Evolutionary conservation across 2,888 invertebrate genomes (phyloP), one percentile per base, ranked within the genome.

Genomic region (Metopia argyrocephala): DNA sequence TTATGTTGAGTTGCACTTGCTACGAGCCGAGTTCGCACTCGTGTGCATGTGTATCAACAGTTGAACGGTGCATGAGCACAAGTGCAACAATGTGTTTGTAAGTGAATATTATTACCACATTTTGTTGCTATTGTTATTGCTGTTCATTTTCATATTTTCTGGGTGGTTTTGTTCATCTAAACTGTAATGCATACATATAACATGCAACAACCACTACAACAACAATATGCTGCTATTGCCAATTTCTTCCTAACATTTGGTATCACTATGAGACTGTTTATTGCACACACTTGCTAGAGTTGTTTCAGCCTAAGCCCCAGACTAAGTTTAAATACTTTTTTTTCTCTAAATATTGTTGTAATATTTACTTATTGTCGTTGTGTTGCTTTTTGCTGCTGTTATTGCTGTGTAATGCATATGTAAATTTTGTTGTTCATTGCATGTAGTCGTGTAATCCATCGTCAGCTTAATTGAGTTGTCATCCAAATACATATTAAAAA

Each of bases 381-480:
- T 21, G 27, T 54, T 46, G 5, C 59, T 45, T 25, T 45, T 38
- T 64, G 64, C 57, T 65, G 6, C n/a, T 46, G 64, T 50, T 70
- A 28, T 20, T 71, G 46, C n/a, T n/a, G n/a, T n/a, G n/a, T 66
- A 61, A 31, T 61, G 52, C 81, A 78, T 75, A 81, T 81, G 81
- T 75, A 78, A 81, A 81, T 81, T 69, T 70, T 61, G 54, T 21
- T 78, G 54, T 66, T 78, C 54, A 54, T 81, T 81, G 81, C 81
- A 81, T 81, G 81, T 62, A 78, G 81, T 75, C 70, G 70, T 75
- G 81, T 81, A 81, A 81, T 81, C 70, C 81, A 78, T 81, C 81
- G 56, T 78, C 70, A 66, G 61, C 74, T 74, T 81, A 81, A 81
- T 81, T 81, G 81, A 81, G 81, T 81, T 81, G 78, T 81, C 81